These are phyloP conservation scores for Apotomis betuletana DNA, from an alignment of 2,888 invertebrate genomes.

Conservation along the genomic window DNA sequence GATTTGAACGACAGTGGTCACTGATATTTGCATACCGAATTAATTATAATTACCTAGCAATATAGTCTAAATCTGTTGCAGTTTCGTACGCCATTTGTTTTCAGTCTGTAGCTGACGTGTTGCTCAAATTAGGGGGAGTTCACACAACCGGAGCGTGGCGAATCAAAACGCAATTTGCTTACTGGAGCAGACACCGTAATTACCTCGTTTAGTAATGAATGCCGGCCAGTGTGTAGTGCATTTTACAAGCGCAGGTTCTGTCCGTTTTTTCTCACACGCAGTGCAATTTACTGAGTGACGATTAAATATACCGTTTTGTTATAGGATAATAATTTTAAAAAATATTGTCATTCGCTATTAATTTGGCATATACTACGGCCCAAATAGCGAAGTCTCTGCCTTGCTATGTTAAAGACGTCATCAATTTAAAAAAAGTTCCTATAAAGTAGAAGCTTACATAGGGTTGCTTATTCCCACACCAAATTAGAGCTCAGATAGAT, in stretches of 20 bases:
- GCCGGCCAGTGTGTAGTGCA: constrained; percentile 38
- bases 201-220: constrained; percentile 47
- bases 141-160: constrained; percentile 44
- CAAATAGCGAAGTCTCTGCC: too few relatives aligned
- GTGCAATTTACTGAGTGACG: too few relatives aligned
- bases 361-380: too few relatives aligned
- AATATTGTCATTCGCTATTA: too few relatives aligned
- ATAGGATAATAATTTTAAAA: too few relatives aligned
- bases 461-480: too few relatives aligned
- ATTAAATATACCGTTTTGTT: too few relatives aligned
- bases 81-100: neutral
- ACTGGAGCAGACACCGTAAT: constrained; percentile 47
- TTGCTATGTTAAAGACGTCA: too few relatives aligned
- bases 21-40: neutral
- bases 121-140: constrained; percentile 35
- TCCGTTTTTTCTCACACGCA: neutral
- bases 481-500: too few relatives aligned
- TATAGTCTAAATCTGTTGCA: neutral
- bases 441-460: too few relatives aligned
- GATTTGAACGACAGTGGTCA: neutral
- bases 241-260: constrained; percentile 38
- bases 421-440: too few relatives aligned
- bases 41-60: neutral
- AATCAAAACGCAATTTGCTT: constrained; percentile 49
- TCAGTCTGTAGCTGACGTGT: constrained; percentile 1